phyloP scores from a whole-genome alignment of 2,113 vertebrate species.

The Microcebus tavaratra region DNA sequence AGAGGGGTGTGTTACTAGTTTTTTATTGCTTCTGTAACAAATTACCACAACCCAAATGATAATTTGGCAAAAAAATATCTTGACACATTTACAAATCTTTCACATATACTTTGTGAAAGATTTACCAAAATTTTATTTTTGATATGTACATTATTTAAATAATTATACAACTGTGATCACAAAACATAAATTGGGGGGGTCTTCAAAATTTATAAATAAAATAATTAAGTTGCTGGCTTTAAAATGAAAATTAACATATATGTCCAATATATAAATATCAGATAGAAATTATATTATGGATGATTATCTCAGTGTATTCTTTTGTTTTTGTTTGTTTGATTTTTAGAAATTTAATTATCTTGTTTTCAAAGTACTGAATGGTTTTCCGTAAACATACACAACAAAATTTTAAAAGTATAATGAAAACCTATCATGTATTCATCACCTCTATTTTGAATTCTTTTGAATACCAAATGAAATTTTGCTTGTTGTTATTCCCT shows the following conservation, averaged over 20 bases:
- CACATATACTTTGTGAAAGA: background rate
- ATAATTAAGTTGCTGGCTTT: background rate
- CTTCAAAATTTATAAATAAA: background rate
- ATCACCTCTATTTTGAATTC: background rate
- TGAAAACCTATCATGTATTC: background rate
- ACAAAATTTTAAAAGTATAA: background rate
- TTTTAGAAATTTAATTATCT: background rate
- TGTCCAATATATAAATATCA: background rate
- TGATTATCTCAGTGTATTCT: background rate
- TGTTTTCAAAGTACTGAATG: background rate
- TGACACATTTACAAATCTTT: background rate
- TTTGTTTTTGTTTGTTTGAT: background rate
- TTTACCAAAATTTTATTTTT: background rate
- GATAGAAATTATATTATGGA: background rate
- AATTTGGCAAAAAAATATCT: background rate
- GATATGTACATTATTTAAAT: background rate
- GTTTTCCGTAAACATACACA: background rate
- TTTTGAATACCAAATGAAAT: background rate
- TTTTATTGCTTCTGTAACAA: background rate
- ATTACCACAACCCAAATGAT: background rate
- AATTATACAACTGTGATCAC: background rate
- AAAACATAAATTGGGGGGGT: background rate
- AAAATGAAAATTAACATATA: background rate
- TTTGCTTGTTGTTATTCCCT: background rate
- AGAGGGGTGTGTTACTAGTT: background rate